Evolutionary conservation across 2,113 vertebrate genomes (phyloP), one percentile per base, ranked within the genome.

Genomic region (Apistogramma diplotaenia): DNA sequence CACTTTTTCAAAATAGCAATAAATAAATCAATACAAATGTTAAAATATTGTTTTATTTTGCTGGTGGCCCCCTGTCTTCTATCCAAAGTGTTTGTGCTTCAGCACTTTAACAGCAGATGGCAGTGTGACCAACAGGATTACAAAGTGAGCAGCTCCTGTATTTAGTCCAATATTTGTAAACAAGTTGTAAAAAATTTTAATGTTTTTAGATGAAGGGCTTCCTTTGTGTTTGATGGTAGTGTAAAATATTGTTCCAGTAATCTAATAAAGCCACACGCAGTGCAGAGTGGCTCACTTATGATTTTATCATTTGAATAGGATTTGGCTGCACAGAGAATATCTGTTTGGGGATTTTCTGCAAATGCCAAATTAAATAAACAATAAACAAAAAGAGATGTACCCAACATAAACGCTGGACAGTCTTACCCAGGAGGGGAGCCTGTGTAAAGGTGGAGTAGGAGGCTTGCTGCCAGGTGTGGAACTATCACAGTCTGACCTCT

Each of bases 341-440:
- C 18, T 51, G 16, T 46, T 46, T 27, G 18, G 3, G 9, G 27
- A 29, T 67, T 49, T 67, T 15, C 19, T 49, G 3, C 16, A 9
- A 49, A 25, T 49, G 16, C 3, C 37, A 29, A 70, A 70, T 49
- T 49, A 5, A 40, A 62, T 0, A 31, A 31, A 31, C 4, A 31
- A 31, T 6, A 31, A 31, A 31, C 29, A 31, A 31, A 31, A 31
- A 31, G 4, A 11, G 37, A 23, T 49, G 16, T 27, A 25, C 3
- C 65, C 12, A 49, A 13, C 67, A 43, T 21, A 2, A 4, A 33
- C 23, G 12, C 7, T 2, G 25, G 19, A 4, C 11, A 29, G 29
- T 54, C 95, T 95, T 94, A 99, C 98, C 98, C 98, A 99, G 78
- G 98, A 99, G 40, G 98, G 98, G 92, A 99, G 97, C 31, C 98